Evolutionary conservation across 2,888 invertebrate genomes (phyloP), one percentile per base, ranked within the genome.

Genomic region (Pomacea canaliculata): DNA sequence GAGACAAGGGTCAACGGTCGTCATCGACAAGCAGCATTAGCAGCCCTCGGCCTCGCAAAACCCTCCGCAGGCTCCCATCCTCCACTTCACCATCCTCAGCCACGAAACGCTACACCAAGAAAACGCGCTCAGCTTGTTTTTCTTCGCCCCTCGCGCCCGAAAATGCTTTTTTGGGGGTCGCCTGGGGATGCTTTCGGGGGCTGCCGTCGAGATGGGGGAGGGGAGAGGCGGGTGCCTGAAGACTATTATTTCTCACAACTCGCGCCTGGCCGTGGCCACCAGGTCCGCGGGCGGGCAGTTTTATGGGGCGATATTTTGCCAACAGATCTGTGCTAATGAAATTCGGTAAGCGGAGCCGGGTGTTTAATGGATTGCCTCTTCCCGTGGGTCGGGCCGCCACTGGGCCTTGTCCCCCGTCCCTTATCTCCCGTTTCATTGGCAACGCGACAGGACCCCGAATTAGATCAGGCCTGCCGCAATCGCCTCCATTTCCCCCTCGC

Each of bases 171-270:
- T 67, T 60, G 60, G 18, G 27, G 59, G 59, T 37, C 60, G 69
- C 69, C 69, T 62, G 69, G 51, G 62, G 69, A 69, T 37, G 60
- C 68, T 67, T 37, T 62, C 71, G 62, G 48, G 51, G n/a, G 51
- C 59, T 51, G 67, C 59, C 70, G 71, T 48, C 76, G 72, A 67
- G 66, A 65, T 62, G 71, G 59, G 65, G 60, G 51, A 18, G 46
- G 23, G 65, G 62, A 51, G n/a, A 67, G 73, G 70, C 63, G 71
- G 68, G 56, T 67, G 75, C 49, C 78, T 68, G 59, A 48, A 71
- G 73, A 78, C 76, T 78, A 78, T 78, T 78, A 73, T 78, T 76
- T 78, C 66, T 78, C 71, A 76, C 76, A 78, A 78, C 78, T 73
- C 63, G 60, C 71, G 59, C 73, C 59, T 71, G 79, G 70, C 71